These are phyloP conservation scores for Scalopus aquaticus DNA, from an alignment of 2,113 vertebrate genomes.

Conservation along the genomic window DNA sequence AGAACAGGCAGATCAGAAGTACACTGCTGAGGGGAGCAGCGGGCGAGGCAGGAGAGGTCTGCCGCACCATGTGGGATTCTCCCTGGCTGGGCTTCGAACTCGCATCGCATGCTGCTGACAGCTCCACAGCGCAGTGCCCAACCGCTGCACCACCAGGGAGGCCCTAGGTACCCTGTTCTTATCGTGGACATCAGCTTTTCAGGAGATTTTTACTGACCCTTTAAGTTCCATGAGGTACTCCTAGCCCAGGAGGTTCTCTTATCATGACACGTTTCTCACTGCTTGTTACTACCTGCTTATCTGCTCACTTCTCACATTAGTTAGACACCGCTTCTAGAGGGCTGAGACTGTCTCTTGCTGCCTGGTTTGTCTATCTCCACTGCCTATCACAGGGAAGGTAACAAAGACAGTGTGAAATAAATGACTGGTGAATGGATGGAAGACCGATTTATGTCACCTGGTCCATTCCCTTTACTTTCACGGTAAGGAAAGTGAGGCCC, in stretches of 20 bases:
- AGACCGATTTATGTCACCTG: not conserved
- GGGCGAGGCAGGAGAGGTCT: too few species aligned
- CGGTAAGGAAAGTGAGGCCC: not conserved
- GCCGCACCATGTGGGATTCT: too few species aligned
- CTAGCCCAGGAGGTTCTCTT: not conserved
- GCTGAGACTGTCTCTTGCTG: not conserved
- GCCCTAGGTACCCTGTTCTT: not conserved
- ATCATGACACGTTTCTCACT: not conserved
- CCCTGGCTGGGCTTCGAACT: too few species aligned
- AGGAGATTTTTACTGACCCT: not conserved
- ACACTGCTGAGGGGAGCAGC: too few species aligned
- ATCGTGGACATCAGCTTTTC: accelerated
- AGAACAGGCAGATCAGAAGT: too few species aligned
- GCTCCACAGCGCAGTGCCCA: too few species aligned
- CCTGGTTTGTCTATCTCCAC: not conserved
- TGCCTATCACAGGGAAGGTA: not conserved
- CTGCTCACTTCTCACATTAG: not conserved
- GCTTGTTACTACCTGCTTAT: not conserved
- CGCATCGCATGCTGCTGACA: too few species aligned
- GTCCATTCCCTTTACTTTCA: not conserved
- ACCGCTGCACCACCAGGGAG: too few species aligned
- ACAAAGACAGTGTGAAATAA: not conserved
- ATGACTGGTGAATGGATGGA: not conserved
- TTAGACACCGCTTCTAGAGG: not conserved
- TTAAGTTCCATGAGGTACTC: not conserved